A percentile compares a stretch with the other conserved stretches of the same genome.
These are phyloP conservation scores for Hartigia nigra DNA, from an alignment of 2,888 invertebrate genomes.

Conservation along the genomic window DNA sequence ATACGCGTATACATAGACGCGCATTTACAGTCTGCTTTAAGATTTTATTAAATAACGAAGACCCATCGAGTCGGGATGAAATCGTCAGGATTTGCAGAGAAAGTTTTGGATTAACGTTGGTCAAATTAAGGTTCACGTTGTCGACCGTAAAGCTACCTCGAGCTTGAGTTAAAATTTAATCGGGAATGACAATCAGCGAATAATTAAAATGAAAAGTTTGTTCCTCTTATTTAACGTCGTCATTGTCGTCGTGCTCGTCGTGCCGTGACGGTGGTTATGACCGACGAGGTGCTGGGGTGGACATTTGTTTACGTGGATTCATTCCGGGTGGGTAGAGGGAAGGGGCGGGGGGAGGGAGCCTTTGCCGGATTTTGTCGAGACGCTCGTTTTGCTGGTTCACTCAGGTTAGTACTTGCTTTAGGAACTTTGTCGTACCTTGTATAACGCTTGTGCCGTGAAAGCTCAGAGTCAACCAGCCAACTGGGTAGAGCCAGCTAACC, in stretches of 20 bases:
- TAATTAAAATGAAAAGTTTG: slow-evolving; percentile 31
- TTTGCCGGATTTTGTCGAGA: slow-evolving; percentile 1
- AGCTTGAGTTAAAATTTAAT: slow-evolving; percentile 18
- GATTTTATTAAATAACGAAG: neutral
- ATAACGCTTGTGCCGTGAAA: neutral
- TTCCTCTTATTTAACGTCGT: neutral
- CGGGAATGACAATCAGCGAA: slow-evolving; percentile 32
- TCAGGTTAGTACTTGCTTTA: slow-evolving; percentile 13
- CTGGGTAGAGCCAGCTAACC: neutral
- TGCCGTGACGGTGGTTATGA: neutral
- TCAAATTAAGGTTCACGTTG: neutral
- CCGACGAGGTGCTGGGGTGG: neutral
- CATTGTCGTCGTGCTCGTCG: neutral
- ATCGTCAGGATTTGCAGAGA: neutral
- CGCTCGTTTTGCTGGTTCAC: neutral
- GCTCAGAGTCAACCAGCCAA: slow-evolving; percentile 4
- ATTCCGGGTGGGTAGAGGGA: neutral
- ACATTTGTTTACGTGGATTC: slow-evolving; percentile 6
- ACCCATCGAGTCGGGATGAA: neutral
- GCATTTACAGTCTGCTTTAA: neutral
- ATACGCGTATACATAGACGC: no score
- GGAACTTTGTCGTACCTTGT: slow-evolving; percentile 12
- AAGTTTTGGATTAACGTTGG: neutral
- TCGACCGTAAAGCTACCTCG: neutral
- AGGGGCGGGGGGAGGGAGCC: neutral